Percentiles rank a stretch among this genome's conserved stretches.
phyloP scores from a whole-genome alignment of 2,888 invertebrate species.

The Drosophila birchii region DNA sequence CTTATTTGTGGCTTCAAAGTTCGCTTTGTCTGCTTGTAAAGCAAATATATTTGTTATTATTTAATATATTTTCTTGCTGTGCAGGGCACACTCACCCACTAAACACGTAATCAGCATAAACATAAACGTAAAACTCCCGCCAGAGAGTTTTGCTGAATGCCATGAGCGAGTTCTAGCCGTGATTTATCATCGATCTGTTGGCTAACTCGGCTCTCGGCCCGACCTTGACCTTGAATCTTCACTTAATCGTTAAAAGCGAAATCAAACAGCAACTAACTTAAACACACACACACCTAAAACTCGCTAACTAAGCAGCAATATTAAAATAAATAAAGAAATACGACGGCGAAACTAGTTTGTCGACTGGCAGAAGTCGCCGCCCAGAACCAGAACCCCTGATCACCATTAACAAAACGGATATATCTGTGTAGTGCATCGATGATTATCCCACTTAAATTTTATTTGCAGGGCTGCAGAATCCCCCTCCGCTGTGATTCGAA shows the following conservation, averaged over 20 bases:
- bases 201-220: slow-evolving; percentile 28
- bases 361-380: slow-evolving; percentile 5
- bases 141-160: not conserved
- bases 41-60: not conserved
- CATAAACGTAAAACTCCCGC: slow-evolving; percentile 34
- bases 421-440: slow-evolving; percentile 25
- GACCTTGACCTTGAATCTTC: slow-evolving; percentile 72
- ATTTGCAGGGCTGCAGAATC: not conserved
- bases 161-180: slow-evolving; percentile 20
- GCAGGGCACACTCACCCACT: slow-evolving; percentile 6
- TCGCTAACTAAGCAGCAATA: slow-evolving; percentile 29
- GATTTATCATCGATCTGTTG: slow-evolving; percentile 37
- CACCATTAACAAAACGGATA: slow-evolving; percentile 17
- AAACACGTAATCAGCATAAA: slow-evolving; percentile 31
- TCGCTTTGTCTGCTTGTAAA: not conserved
- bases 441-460: slow-evolving; percentile 34
- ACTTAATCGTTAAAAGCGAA: slow-evolving; percentile 41
- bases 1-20: not conserved
- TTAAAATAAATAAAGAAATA: slow-evolving; percentile 22
- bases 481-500: not conserved
- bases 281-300: slow-evolving; percentile 4
- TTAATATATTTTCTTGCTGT: slow-evolving; percentile 7
- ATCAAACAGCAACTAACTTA: slow-evolving; percentile 33
- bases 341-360: slow-evolving; percentile 18
- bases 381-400: slow-evolving; percentile 11